Evolutionary conservation across 2,888 invertebrate species (phyloP).

Genomic region (Sesia apiformis): DNA sequence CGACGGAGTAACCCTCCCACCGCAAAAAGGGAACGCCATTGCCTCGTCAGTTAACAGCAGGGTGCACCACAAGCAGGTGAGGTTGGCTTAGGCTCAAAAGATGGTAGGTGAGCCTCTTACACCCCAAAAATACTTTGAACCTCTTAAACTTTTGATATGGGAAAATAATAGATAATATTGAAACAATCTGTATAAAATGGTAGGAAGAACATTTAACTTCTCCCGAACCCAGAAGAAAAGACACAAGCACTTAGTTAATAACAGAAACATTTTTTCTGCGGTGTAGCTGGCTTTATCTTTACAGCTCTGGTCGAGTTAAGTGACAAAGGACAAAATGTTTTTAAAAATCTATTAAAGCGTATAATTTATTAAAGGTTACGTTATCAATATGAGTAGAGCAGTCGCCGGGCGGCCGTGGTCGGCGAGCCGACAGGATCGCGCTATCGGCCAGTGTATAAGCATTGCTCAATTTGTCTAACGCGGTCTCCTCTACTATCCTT

Average conservation of each 20-base stretch:
- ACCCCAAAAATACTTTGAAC: no score
- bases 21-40: no score
- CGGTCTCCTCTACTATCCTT: slow-evolving; percentile 37
- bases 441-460: slow-evolving; percentile 41
- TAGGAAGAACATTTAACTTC: no score
- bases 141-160: no score
- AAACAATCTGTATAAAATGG: no score
- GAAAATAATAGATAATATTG: no score
- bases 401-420: slow-evolving; percentile 1
- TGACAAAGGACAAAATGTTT: slow-evolving; percentile 26
- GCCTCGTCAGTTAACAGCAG: no score
- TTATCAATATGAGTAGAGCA: slow-evolving; percentile 23
- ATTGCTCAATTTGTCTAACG: slow-evolving; percentile 54
- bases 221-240: slow-evolving; percentile 7
- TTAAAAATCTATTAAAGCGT: slow-evolving; percentile 41
- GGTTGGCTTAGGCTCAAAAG: no score
- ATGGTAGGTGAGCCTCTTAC: no score
- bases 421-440: slow-evolving; percentile 28
- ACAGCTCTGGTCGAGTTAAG: slow-evolving; percentile 18
- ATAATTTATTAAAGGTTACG: slow-evolving; percentile 50
- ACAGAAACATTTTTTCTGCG: slow-evolving; percentile 23
- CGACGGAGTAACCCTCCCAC: no score
- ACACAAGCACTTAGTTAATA: slow-evolving; percentile 14
- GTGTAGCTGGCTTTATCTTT: slow-evolving; percentile 21
- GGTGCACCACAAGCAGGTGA: no score